Percentiles rank a stretch among this genome's conserved stretches.
Conservation (phyloP, 2,113 vertebrate genomes). For the Vanacampus margaritifer region DNA sequence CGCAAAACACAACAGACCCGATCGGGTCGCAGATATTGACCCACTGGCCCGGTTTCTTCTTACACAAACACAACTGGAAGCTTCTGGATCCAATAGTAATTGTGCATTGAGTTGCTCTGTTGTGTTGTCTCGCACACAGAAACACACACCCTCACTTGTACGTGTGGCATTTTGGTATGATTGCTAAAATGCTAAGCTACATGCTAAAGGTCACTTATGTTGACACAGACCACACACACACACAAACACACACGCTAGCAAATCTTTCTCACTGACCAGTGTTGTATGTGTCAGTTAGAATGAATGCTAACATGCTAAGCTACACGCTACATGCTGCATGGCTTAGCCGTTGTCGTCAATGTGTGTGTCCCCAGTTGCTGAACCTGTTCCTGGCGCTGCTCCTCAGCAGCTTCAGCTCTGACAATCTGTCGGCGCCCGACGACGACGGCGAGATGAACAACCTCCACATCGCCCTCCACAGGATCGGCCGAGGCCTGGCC, state of each 20-base stretch:
- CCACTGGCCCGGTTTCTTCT: conserved; percentile 31
- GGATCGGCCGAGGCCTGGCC: conserved; percentile 82
- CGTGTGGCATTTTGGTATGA: too few species aligned
- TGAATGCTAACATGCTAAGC: neutral
- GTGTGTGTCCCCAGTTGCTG: conserved; percentile 76
- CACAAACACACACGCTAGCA: neutral
- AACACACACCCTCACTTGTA: neutral
- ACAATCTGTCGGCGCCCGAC: conserved; percentile 89
- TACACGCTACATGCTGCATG: neutral
- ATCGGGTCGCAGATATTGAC: conserved; percentile 24
- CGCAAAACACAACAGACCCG: neutral
- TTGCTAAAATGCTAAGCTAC: neutral
- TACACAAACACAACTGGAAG: conserved; percentile 16
- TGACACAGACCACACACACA: neutral
- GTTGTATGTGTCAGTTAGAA: neutral
- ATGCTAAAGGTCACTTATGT: neutral
- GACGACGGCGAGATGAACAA: conserved; percentile 98
- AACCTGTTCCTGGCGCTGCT: conserved; percentile 97
- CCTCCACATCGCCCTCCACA: conserved; percentile 89
- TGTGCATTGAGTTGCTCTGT: neutral
- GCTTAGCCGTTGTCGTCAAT: neutral
- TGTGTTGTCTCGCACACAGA: too few species aligned
- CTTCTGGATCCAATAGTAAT: neutral
- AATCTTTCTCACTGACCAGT: too few species aligned
- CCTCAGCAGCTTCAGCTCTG: conserved; percentile 93